Percentiles rank a stretch among this genome's conserved stretches.
These are phyloP conservation scores for Porites cylindrica DNA, from an alignment of 92 coral and sea anemone genomes.

Conservation along the genomic window DNA sequence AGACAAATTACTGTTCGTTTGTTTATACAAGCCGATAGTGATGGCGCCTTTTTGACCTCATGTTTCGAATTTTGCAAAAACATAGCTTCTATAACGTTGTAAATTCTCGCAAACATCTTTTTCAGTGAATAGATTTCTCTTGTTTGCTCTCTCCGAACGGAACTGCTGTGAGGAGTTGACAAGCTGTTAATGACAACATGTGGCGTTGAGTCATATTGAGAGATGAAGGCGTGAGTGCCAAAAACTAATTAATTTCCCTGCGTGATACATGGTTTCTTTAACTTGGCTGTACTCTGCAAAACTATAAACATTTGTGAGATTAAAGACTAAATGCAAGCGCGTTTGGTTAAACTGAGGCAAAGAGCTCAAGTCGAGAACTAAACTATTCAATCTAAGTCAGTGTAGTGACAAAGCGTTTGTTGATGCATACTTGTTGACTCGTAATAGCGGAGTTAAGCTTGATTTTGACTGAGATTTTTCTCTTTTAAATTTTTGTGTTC, in stretches of 20 bases:
- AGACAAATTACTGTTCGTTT: constrained; percentile 31
- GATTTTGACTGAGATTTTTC: background rate
- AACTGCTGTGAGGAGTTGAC: constrained; percentile 70
- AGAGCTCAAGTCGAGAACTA: constrained; percentile 41
- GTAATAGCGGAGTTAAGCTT: background rate
- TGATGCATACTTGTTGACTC: constrained; percentile 25
- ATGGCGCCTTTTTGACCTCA: constrained; percentile 51
- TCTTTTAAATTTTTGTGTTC: background rate
- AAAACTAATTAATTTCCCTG: constrained; percentile 93
- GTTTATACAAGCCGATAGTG: constrained; percentile 30
- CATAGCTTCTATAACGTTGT: constrained; percentile 19
- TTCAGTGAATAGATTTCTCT: constrained; percentile 46
- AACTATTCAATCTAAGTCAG: constrained; percentile 45
- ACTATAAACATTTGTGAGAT: constrained; percentile 59
- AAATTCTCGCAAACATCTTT: constrained; percentile 41
- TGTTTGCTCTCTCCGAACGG: constrained; percentile 69
- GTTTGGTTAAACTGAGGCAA: constrained; percentile 37
- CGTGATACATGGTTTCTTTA: constrained; percentile 55
- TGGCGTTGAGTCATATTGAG: constrained; percentile 47
- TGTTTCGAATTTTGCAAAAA: constrained; percentile 21
- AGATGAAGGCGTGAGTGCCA: constrained; percentile 70
- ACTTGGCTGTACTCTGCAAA: constrained; percentile 36
- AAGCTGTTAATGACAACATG: constrained; percentile 63
- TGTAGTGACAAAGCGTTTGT: constrained; percentile 40
- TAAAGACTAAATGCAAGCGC: constrained; percentile 38